Conservation (phyloP, 2,888 invertebrate genomes). For the Lasioglossum vierecki region DNA sequence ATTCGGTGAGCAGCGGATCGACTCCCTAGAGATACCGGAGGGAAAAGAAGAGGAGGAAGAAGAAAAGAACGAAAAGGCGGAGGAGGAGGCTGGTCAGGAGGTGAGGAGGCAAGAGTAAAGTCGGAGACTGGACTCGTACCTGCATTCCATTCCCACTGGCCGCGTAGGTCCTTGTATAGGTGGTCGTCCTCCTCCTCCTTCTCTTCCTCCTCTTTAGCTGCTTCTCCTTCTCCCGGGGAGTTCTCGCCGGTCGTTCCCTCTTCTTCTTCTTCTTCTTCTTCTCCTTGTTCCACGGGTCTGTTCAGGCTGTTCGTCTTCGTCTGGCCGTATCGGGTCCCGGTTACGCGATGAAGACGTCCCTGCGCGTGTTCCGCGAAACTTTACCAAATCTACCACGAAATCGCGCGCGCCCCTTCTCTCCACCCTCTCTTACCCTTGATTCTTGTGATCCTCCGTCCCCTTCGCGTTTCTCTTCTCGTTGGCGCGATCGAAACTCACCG, state of each 20-base stretch:
- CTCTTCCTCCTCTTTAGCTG: constrained; percentile 32
- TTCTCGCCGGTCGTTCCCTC: constrained; percentile 20
- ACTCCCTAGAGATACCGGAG: constrained; percentile 51
- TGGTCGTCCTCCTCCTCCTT: constrained; percentile 72
- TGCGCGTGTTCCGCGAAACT: constrained; percentile 21
- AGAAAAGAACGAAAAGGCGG: constrained; percentile 54
- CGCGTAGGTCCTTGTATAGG: constrained; percentile 83
- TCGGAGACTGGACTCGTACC: constrained; percentile 81
- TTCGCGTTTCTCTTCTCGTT: not conserved
- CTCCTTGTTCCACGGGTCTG: constrained; percentile 18
- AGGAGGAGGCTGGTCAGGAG: constrained; percentile 71
- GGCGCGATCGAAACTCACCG: not conserved
- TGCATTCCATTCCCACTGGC: constrained; percentile 84
- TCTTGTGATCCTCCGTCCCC: not conserved
- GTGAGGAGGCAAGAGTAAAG: constrained; percentile 72
- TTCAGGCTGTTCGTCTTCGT: constrained; percentile 40
- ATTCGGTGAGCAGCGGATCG: constrained; percentile 73
- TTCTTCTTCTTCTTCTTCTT: constrained; percentile 34
- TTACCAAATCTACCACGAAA: constrained; percentile 7
- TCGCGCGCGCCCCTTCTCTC: not conserved
- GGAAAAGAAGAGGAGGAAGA: constrained; percentile 47
- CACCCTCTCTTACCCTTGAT: not conserved
- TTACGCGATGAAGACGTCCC: constrained; percentile 56
- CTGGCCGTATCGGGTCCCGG: constrained; percentile 46
- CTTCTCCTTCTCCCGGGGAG: constrained; percentile 30